Conservation (phyloP, 2,797 vertebrate genomes). For the Chloroceryle inda region DNA sequence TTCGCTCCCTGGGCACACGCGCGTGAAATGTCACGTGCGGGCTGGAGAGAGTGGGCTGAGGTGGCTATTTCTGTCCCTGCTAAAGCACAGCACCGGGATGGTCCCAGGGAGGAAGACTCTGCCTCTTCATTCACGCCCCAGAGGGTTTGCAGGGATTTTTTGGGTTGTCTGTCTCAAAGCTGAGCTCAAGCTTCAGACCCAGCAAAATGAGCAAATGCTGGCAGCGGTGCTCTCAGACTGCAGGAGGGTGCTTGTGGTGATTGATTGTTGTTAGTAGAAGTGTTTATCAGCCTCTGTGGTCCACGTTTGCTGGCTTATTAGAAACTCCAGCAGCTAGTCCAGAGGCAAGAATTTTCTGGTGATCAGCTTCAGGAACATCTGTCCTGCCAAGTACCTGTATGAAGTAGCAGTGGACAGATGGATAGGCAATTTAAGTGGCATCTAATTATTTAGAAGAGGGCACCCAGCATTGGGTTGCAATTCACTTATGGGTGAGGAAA, state of each 20-base stretch:
- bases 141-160: neutral
- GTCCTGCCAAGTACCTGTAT: neutral
- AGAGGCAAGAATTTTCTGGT: neutral
- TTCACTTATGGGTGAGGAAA: neutral
- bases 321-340: conserved; percentile 10
- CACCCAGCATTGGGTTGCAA: neutral
- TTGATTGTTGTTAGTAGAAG: neutral
- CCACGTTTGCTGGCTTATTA: neutral
- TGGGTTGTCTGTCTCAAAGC: neutral
- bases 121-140: neutral
- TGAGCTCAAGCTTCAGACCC: neutral
- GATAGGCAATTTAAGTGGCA: conserved; percentile 21
- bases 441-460: neutral
- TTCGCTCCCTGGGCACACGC: neutral
- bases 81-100: neutral
- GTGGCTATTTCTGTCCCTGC: neutral
- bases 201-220: neutral
- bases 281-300: neutral
- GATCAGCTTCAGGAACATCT: neutral
- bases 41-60: neutral
- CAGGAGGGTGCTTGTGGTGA: neutral
- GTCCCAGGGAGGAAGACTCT: neutral
- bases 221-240: neutral
- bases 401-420: neutral
- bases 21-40: neutral